These are phyloP conservation scores for Ciona savignyi DNA, from an alignment of 23 tunicate species.

Conservation along the genomic window DNA sequence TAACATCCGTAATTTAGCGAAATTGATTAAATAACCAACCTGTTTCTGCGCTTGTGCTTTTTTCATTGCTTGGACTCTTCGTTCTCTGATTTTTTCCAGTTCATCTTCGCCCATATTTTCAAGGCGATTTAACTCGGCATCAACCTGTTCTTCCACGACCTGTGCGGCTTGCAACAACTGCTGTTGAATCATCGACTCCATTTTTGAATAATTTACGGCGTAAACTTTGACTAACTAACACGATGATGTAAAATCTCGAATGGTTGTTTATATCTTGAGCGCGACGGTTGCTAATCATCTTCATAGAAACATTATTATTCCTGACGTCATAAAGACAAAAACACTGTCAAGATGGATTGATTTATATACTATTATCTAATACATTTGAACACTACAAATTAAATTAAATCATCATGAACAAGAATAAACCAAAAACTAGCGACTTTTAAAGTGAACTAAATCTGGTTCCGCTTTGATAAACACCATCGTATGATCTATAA, in stretches of 20 bases:
- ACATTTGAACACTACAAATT: no score
- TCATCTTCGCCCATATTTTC: constrained; percentile 98
- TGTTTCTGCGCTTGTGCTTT: constrained; percentile 91
- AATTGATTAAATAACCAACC: no score
- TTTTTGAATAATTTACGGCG: not conserved
- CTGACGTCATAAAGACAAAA: no score
- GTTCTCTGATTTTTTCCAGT: constrained; percentile 81
- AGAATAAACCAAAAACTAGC: no score
- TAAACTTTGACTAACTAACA: not conserved
- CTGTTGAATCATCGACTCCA: constrained; percentile 59
- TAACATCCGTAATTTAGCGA: no score
- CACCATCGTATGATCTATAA: no score
- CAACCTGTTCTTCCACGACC: constrained; percentile 87
- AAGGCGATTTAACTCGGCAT: constrained; percentile 87
- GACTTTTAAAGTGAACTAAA: no score
- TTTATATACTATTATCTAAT: no score
- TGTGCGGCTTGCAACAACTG: constrained; percentile 87
- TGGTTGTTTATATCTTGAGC: not conserved
- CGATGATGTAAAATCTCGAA: not conserved
- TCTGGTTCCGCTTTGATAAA: no score
- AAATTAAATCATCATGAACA: no score
- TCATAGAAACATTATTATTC: not conserved
- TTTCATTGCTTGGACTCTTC: constrained; percentile 85
- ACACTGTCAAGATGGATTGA: no score
- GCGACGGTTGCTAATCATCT: not conserved